phyloP scores from a whole-genome alignment of 2,797 vertebrate species.

The Microcaecilia unicolor region DNA sequence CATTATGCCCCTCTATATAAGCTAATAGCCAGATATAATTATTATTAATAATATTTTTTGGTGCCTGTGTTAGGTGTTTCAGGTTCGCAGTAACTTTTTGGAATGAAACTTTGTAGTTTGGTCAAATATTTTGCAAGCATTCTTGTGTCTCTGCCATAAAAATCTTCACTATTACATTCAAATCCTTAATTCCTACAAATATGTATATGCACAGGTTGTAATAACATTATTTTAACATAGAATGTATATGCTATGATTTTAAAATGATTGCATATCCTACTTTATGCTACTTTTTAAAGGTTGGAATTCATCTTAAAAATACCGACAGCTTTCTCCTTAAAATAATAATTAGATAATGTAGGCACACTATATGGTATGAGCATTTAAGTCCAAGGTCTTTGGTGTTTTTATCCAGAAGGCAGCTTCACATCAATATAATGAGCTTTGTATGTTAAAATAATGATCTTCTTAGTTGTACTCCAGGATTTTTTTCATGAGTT shows the following conservation, averaged over 20 bases:
- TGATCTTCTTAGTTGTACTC: neutral
- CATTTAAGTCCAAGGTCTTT: conserved; percentile 18
- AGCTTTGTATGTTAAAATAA: conserved; percentile 4
- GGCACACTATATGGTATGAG: conserved; percentile 22
- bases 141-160: neutral
- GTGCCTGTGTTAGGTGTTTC: no score
- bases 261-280: conserved; percentile 36
- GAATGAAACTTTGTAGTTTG: no score
- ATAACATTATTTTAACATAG: conserved; percentile 35
- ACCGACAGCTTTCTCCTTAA: conserved; percentile 40
- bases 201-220: conserved; percentile 20
- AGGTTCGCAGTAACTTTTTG: no score
- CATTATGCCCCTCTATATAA: no score
- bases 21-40: no score
- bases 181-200: no score
- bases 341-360: conserved; percentile 39
- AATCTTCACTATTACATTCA: neutral
- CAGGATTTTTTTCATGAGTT: neutral
- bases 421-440: no score
- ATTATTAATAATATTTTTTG: no score
- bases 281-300: no score
- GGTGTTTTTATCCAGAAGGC: conserved; percentile 5
- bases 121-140: neutral
- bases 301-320: conserved; percentile 28
- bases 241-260: conserved; percentile 32